Base-by-base conservation (phyloP, 2,888 invertebrate genomes). In the Drosophila melanosoma region DNA sequence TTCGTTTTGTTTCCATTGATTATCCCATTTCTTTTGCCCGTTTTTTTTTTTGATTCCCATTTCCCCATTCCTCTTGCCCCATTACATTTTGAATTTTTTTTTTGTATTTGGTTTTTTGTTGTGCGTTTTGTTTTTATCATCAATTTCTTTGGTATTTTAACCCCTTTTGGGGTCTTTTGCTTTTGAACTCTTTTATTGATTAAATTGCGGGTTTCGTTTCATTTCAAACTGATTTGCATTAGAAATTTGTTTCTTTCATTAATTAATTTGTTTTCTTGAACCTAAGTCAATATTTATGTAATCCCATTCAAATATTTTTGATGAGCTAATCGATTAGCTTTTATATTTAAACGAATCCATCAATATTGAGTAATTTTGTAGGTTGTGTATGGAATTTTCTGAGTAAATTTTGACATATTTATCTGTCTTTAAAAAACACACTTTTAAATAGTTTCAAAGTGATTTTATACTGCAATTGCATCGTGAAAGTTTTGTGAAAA, bases 91-190 rank as follows among this genome's bases (percentile, higher is more conserved):
- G 29, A 29, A 29, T 6, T 29, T 29, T 29, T 29, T 26, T 26
- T 26, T 29, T 29, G 33, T 35, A 35, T 53, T 65, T 36, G 72
- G 12, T 38, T 60, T 38, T 15, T 63, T 20, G n/a, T 70, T 32
- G 33, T 26, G 23, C 32, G 15, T 56, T 76, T 66, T 67, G 66
- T 67, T 74, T 74, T 74, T 65, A 69, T 77, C 74, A 33, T 38
- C 63, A 73, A 64, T 78, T 77, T 76, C 76, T 65, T 53, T 32
- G n/a, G 52, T 17, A 49, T 38, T 52, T 56, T 42, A 52, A 57
- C 29, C 77, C 54, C 11, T 63, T 65, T 11, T 48, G 51, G 36
- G 49, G 66, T 38, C 17, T 60, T 57, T 63, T 56, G 63, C 59
- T 49, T 58, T 60, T 71, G 51, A 69, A 48, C 69, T 53, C 42